Conservation (phyloP, 1,140 invertebrate genomes). For the Drosophila mauritiana region DNA sequence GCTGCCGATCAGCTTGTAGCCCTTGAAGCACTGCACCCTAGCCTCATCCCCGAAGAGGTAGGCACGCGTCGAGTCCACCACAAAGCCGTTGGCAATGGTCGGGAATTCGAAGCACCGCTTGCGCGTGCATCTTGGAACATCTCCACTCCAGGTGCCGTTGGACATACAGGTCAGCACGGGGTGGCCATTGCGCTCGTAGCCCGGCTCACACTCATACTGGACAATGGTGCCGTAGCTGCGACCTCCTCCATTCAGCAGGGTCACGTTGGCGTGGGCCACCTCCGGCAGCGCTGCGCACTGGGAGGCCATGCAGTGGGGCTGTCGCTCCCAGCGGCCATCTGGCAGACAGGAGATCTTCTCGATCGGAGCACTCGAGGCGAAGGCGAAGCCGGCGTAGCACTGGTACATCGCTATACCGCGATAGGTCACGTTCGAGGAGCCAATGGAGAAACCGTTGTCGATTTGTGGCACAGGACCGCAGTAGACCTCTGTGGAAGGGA, state of each 20-base stretch:
- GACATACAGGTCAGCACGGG: constrained; percentile 97
- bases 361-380: constrained; percentile 93
- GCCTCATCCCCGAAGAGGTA: constrained; percentile 97
- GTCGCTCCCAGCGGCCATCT: constrained; percentile 95
- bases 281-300: constrained; percentile 96
- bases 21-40: constrained; percentile 95
- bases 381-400: constrained; percentile 98
- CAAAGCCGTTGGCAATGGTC: constrained; percentile 93
- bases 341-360: constrained; percentile 95
- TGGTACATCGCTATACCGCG: constrained; percentile 96
- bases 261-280: constrained; percentile 94
- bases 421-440: constrained; percentile 97
- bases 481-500: constrained; percentile 91
- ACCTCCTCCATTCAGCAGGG: constrained; percentile 96
- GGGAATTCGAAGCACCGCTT: constrained; percentile 93
- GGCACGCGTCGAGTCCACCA: constrained; percentile 89
- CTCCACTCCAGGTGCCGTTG: constrained; percentile 97
- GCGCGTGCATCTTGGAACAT: constrained; percentile 94
- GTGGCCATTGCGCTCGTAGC: constrained; percentile 94
- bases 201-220: constrained; percentile 96
- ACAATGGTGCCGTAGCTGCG: constrained; percentile 98
- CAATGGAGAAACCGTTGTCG: constrained; percentile 98
- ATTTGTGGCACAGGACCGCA: constrained; percentile 99
- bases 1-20: constrained; percentile 93
- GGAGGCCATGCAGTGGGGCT: constrained; percentile 95